Conservation (phyloP, 2,888 invertebrate species). For the Epinotia nisella region DNA sequence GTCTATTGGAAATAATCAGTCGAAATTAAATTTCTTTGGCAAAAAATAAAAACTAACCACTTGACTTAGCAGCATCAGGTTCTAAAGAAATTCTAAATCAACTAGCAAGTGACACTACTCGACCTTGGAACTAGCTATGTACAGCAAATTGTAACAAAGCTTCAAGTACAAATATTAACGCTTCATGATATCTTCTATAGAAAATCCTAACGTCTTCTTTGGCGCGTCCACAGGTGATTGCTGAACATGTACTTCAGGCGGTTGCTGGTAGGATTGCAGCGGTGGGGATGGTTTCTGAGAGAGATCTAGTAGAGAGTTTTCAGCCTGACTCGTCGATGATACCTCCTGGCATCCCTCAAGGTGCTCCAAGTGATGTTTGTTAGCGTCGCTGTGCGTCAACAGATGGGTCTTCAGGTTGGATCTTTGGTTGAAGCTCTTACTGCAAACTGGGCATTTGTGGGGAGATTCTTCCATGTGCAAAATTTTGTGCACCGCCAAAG, state of each 20-base stretch:
- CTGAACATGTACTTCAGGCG: constrained; percentile 62
- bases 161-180: constrained; percentile 80
- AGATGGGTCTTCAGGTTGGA: constrained; percentile 96
- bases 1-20: constrained; percentile 51
- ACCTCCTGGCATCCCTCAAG: constrained; percentile 82
- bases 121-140: constrained; percentile 46
- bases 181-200: constrained; percentile 95
- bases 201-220: constrained; percentile 88
- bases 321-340: constrained; percentile 80
- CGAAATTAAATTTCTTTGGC: constrained; percentile 68
- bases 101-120: constrained; percentile 52
- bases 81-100: constrained; percentile 29
- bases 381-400: constrained; percentile 92
- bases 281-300: constrained; percentile 81
- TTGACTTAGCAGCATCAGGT: constrained; percentile 17
- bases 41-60: constrained; percentile 52
- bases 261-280: constrained; percentile 62
- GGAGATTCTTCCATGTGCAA: constrained; percentile 97
- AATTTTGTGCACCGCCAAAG: constrained; percentile 97
- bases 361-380: constrained; percentile 79
- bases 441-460: constrained; percentile 95
- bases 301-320: constrained; percentile 82
- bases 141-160: constrained; percentile 49
- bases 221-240: constrained; percentile 74
- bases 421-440: constrained; percentile 95